phyloP scores from a whole-genome alignment of 2,797 vertebrate genomes.

The Falco columbarius region DNA sequence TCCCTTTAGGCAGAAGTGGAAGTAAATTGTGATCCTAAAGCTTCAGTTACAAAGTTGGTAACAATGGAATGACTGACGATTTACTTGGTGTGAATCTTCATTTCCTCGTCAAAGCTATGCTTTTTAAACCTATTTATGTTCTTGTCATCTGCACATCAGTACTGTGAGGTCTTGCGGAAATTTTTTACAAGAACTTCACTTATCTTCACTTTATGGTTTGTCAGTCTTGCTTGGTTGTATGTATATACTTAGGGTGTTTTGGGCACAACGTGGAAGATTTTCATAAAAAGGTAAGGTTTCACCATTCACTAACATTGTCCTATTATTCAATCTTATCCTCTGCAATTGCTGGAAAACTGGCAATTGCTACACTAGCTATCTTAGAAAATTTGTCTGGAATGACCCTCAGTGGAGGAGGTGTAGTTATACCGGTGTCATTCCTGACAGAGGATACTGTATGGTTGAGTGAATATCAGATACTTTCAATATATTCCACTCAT shows the following conservation, averaged over 20 bases:
- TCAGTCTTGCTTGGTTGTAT: background rate
- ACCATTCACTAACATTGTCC: background rate
- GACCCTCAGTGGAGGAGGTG: background rate
- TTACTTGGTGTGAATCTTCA: background rate
- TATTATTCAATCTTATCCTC: background rate
- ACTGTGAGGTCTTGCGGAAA: background rate
- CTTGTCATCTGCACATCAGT: background rate
- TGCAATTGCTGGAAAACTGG: background rate
- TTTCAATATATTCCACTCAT: background rate
- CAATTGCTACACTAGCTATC: background rate
- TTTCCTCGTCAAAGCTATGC: background rate
- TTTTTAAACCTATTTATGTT: background rate
- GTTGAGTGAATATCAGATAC: background rate
- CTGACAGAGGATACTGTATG: background rate
- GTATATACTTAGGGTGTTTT: background rate
- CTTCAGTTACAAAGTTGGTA: background rate
- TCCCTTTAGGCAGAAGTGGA: background rate
- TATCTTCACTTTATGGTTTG: background rate
- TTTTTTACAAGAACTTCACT: background rate
- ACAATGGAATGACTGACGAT: background rate
- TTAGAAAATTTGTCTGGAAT: background rate
- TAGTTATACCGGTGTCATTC: background rate
- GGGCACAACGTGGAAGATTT: background rate
- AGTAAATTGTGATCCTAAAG: background rate
- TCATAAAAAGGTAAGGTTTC: background rate